Conservation (phyloP, 2,797 vertebrate species). For the Sebastes cheni region DNA sequence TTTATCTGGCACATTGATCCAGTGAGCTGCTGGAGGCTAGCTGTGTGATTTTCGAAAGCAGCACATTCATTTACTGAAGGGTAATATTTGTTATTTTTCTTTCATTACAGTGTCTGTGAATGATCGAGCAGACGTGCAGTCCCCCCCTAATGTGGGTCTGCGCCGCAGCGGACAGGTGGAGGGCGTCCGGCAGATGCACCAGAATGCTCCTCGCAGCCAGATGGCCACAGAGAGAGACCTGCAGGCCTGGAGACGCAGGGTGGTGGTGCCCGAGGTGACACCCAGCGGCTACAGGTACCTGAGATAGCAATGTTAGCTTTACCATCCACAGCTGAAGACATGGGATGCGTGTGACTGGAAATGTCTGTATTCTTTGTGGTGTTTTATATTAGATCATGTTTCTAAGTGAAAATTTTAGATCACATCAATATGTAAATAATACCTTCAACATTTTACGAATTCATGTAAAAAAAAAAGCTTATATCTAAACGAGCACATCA, state of each 20-base stretch:
- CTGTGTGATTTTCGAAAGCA: neutral
- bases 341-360: neutral
- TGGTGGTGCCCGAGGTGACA: conserved; percentile 93
- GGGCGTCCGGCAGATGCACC: conserved; percentile 96
- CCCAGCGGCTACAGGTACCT: conserved; percentile 85
- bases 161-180: conserved; percentile 96
- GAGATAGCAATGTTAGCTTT: neutral
- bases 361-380: neutral
- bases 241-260: conserved; percentile 93
- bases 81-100: neutral
- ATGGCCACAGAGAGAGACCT: conserved; percentile 95
- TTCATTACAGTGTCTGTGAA: conserved; percentile 85
- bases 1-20: neutral
- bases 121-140: conserved; percentile 90
- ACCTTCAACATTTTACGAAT: neutral
- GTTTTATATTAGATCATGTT: neutral
- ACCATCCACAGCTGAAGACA: neutral
- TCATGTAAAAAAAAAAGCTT: neutral
- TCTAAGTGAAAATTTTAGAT: neutral
- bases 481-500: neutral
- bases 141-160: conserved; percentile 92
- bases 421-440: neutral
- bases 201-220: conserved; percentile 95
- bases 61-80: neutral
- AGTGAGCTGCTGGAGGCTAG: neutral